phyloP scores from a whole-genome alignment of 2,888 invertebrate species.

The Mactromeris polynyma region DNA sequence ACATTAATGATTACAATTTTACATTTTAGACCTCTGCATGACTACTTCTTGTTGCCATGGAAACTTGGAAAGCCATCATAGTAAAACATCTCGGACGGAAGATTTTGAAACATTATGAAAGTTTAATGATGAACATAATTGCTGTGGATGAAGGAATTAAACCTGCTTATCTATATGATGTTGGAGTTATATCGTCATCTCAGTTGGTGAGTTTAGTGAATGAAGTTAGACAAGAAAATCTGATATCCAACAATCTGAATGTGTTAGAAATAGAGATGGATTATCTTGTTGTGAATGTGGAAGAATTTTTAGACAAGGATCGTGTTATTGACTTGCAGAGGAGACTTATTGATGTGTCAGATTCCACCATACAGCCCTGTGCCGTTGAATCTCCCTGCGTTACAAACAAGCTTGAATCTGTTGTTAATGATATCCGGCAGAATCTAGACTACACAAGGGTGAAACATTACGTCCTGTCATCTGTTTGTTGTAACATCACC shows the following conservation, averaged over 20 bases:
- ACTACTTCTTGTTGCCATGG: slow-evolving; percentile 8
- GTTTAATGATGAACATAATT: slow-evolving; percentile 59
- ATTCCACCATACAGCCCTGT: slow-evolving; percentile 19
- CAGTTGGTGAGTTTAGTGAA: slow-evolving; percentile 48
- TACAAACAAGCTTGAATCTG: neutral
- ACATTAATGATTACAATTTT: no score
- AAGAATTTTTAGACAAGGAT: slow-evolving; percentile 10
- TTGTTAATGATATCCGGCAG: neutral
- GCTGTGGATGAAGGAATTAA: slow-evolving; percentile 72
- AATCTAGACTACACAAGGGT: slow-evolving; percentile 18
- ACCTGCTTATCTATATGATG: slow-evolving; percentile 71
- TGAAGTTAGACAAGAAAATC: slow-evolving; percentile 32
- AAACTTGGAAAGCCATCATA: slow-evolving; percentile 35
- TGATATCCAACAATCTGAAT: slow-evolving; percentile 58
- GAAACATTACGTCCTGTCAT: neutral
- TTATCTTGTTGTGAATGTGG: slow-evolving; percentile 65
- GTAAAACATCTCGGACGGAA: slow-evolving; percentile 44
- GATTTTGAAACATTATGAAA: slow-evolving; percentile 32
- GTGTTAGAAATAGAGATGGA: slow-evolving; percentile 67
- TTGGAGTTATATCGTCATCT: slow-evolving; percentile 38
- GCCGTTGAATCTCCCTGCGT: neutral
- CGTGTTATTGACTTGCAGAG: neutral
- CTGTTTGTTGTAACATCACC: slow-evolving; percentile 58
- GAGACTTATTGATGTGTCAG: slow-evolving; percentile 62
- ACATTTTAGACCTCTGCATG: no score